These are phyloP conservation scores for Psittacula cyanocephala DNA, from an alignment of 2,113 vertebrate species.

Conservation along the genomic window DNA sequence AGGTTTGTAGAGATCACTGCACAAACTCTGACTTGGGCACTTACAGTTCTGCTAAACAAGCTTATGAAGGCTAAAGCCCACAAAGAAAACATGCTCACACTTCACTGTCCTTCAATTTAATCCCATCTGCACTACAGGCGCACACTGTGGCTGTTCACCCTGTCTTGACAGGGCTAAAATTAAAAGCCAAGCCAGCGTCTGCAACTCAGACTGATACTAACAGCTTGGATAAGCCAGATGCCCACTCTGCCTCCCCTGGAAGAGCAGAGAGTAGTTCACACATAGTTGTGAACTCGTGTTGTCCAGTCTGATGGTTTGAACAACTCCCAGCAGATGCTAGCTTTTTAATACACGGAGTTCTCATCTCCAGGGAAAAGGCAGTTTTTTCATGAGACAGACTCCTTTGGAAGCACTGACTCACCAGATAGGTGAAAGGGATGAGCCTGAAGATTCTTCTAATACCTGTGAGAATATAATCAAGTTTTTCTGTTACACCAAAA, in stretches of 20 bases:
- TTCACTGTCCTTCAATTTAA: neutral
- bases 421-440: accelerated
- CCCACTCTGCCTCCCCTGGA: neutral
- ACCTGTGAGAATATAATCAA: neutral
- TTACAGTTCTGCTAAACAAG: neutral
- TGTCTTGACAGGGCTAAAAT: neutral
- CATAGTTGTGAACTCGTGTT: too few relatives aligned
- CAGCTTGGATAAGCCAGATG: neutral
- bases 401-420: neutral
- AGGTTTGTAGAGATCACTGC: neutral
- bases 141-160: neutral
- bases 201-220: neutral
- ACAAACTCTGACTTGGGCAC: neutral
- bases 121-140: neutral
- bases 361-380: neutral
- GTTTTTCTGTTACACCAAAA: neutral
- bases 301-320: too few relatives aligned
- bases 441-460: neutral
- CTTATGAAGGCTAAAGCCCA: neutral
- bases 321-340: neutral
- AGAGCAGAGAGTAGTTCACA: neutral
- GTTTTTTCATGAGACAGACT: neutral
- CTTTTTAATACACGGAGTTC: neutral
- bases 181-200: neutral
- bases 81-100: neutral